These are phyloP conservation scores for Drosophila stalkeri DNA, from an alignment of 2,888 invertebrate species.

Conservation along the genomic window DNA sequence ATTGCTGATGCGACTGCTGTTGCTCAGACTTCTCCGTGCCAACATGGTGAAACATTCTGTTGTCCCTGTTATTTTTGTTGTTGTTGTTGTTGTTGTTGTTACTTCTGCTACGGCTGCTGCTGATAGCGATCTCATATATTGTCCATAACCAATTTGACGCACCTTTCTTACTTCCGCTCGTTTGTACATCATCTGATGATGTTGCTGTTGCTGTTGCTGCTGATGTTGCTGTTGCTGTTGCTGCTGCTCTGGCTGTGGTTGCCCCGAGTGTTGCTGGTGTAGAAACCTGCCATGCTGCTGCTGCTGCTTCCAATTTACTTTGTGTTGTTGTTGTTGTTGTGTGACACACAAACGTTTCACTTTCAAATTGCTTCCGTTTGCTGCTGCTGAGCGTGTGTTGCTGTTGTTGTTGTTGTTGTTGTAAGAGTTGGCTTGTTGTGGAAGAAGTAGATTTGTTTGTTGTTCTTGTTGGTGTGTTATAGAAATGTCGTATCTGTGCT, in stretches of 20 bases:
- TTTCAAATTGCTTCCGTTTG: slow-evolving; percentile 79
- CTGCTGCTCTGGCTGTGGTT: slow-evolving; percentile 17
- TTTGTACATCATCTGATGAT: slow-evolving; percentile 70
- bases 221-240: slow-evolving; percentile 37
- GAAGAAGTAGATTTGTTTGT: slow-evolving; percentile 66
- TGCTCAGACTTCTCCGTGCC: slow-evolving; percentile 9
- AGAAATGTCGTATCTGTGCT: slow-evolving; percentile 85
- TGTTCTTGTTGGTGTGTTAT: slow-evolving; percentile 82
- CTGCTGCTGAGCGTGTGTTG: slow-evolving; percentile 52
- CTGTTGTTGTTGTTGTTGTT: slow-evolving; percentile 56
- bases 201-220: slow-evolving; percentile 36
- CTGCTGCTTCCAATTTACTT: slow-evolving; percentile 48
- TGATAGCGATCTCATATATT: slow-evolving; percentile 62
- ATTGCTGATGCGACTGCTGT: slow-evolving; percentile 53
- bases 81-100: slow-evolving; percentile 12
- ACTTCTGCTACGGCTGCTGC: slow-evolving; percentile 31
- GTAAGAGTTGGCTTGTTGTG: slow-evolving; percentile 75
- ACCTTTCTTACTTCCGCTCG: slow-evolving; percentile 57
- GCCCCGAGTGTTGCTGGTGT: slow-evolving; percentile 31
- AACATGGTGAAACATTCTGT: slow-evolving; percentile 42
- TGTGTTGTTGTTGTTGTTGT: slow-evolving; percentile 62
- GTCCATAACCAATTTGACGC: slow-evolving; percentile 66
- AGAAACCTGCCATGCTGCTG: slow-evolving; percentile 55
- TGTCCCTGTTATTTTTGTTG: slow-evolving; percentile 23
- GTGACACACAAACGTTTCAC: slow-evolving; percentile 60